Percentiles rank a stretch among this genome's conserved stretches.
These are phyloP conservation scores for Encarsia formosa DNA, from an alignment of 2,888 invertebrate genomes.

Conservation along the genomic window DNA sequence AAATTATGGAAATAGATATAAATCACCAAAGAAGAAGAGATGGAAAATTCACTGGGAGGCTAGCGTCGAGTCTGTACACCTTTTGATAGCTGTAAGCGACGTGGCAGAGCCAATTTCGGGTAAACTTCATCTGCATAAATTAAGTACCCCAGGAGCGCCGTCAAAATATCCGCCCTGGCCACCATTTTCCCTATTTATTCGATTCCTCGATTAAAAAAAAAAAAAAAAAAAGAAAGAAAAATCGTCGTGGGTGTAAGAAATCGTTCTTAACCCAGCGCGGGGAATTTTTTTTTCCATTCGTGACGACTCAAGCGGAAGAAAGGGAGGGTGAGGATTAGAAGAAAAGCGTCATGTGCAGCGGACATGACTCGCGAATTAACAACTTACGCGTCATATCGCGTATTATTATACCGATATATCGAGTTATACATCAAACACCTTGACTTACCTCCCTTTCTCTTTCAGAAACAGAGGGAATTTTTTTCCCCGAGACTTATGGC, in stretches of 20 bases:
- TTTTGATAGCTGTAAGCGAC: conserved; percentile 30
- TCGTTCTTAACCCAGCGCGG: background rate
- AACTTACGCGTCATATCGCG: conserved; percentile 47
- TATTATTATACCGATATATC: conserved; percentile 49
- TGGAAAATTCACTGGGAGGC: conserved; percentile 10
- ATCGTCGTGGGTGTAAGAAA: no score
- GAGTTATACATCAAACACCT: conserved; percentile 48
- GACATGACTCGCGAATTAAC: conserved; percentile 44
- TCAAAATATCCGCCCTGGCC: no score
- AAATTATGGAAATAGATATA: conserved; percentile 47
- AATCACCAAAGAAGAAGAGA: conserved; percentile 20
- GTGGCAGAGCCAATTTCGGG: conserved; percentile 38
- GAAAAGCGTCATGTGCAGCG: conserved; percentile 37
- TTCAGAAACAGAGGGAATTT: conserved; percentile 16
- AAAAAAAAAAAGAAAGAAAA: background rate
- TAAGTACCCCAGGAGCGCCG: no score
- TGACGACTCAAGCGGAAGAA: conserved; percentile 34
- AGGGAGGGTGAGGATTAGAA: conserved; percentile 1
- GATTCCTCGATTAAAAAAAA: no score
- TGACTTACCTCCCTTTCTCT: conserved; percentile 36
- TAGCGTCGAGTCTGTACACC: conserved; percentile 13
- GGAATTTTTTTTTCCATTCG: conserved; percentile 29
- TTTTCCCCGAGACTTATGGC: no score
- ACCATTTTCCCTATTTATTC: no score
- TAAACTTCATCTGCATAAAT: conserved; percentile 43